Conservation (phyloP, 2,797 vertebrate species). For the Phalloptychus januarius region DNA sequence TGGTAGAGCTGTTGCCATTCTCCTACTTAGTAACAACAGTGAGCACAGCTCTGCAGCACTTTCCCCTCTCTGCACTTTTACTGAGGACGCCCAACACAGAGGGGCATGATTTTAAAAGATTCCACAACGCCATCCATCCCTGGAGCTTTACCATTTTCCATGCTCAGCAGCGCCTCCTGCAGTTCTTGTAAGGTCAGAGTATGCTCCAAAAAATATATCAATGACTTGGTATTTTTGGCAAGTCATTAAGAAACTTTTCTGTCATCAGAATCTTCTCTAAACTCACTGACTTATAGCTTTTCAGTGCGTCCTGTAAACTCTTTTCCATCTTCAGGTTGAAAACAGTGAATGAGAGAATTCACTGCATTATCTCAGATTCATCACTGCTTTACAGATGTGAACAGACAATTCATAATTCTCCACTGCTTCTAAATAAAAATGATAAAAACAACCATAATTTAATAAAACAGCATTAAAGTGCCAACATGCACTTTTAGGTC, state of each 20-base stretch:
- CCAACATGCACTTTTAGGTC: too few species aligned
- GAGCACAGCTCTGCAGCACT: neutral
- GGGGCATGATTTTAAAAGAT: neutral
- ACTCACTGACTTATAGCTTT: neutral
- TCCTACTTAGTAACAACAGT: neutral
- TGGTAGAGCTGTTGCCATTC: too few species aligned
- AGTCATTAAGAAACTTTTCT: neutral
- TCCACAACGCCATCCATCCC: neutral
- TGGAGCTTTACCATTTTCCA: neutral
- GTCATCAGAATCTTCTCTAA: neutral
- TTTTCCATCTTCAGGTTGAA: neutral
- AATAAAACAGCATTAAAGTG: too few species aligned
- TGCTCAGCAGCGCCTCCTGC: neutral
- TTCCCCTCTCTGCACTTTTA: neutral
- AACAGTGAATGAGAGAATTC: neutral
- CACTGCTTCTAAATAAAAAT: neutral
- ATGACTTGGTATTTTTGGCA: too few species aligned
- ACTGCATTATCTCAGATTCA: neutral
- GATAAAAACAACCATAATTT: neutral
- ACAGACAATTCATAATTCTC: neutral
- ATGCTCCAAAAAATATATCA: neutral
- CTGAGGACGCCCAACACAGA: neutral
- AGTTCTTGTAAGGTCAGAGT: neutral
- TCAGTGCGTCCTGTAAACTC: neutral
- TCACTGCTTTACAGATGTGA: neutral